phyloP scores from a whole-genome alignment of 2,113 vertebrate species.

The Pluvialis apricaria region DNA sequence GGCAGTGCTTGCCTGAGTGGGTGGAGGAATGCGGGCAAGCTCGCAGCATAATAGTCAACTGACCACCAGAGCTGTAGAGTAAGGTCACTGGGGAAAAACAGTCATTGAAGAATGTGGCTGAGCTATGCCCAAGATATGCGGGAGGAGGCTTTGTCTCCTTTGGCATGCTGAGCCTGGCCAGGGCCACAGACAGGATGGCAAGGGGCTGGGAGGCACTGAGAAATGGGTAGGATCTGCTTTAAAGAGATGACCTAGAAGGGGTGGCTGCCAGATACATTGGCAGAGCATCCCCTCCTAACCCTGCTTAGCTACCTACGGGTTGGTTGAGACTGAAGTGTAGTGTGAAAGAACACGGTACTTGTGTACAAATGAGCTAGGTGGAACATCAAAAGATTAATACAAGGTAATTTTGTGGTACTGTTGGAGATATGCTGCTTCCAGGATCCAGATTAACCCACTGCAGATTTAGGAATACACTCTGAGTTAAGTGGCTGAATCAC shows the following conservation, averaged over 20 bases:
- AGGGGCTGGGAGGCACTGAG: background rate
- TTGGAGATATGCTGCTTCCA: background rate
- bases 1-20: slow-evolving; percentile 57
- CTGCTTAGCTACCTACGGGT: background rate
- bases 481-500: background rate
- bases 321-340: background rate
- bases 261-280: background rate
- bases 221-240: background rate
- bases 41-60: slow-evolving; percentile 54
- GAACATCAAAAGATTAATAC: background rate
- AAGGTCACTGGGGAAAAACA: slow-evolving; percentile 62
- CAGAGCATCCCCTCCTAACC: background rate
- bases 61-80: slow-evolving; percentile 49
- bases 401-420: background rate
- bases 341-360: background rate
- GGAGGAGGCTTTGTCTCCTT: slow-evolving; percentile 54
- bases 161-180: slow-evolving; percentile 22
- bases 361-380: background rate
- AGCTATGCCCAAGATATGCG: slow-evolving; percentile 55
- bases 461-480: background rate
- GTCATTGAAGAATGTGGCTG: slow-evolving; percentile 49
- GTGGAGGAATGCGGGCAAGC: slow-evolving; percentile 58
- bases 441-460: background rate
- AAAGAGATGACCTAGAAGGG: background rate
- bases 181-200: slow-evolving; percentile 17